Conservation (phyloP, 2,113 vertebrate species). For the Chloebia gouldiae region DNA sequence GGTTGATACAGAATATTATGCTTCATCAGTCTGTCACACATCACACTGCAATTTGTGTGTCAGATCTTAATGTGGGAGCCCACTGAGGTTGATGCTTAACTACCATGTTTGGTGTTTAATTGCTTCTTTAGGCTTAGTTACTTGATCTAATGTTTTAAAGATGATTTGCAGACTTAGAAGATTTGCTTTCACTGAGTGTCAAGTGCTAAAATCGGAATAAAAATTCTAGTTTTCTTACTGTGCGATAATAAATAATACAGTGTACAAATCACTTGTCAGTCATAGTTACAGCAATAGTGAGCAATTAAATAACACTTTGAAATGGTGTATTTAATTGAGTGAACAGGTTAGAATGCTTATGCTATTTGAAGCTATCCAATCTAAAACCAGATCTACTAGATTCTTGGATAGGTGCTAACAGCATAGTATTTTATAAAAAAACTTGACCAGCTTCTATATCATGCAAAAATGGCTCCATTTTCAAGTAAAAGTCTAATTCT, state of each 20-base stretch:
- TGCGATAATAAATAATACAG: not conserved
- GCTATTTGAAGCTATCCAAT: not conserved
- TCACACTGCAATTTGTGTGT: not conserved
- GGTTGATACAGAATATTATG: not conserved
- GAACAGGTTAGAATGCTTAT: not conserved
- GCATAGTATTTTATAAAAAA: not conserved
- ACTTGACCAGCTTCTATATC: not conserved
- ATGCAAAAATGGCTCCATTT: not conserved
- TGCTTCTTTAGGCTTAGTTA: not conserved
- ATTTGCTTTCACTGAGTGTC: not conserved
- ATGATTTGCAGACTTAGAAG: not conserved
- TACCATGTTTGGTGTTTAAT: not conserved
- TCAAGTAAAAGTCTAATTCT: not conserved
- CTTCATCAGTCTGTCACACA: not conserved
- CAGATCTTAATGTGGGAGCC: not conserved
- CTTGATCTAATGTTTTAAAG: not conserved
- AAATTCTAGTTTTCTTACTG: not conserved
- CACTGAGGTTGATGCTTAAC: not conserved
- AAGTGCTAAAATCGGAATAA: not conserved
- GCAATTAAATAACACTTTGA: not conserved
- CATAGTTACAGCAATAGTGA: not conserved
- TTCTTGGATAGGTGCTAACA: not conserved
- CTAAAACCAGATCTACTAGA: not conserved
- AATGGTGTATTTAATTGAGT: not conserved
- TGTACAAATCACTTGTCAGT: not conserved